These are phyloP conservation scores for Caenorhabditis latens DNA, from an alignment of 1,140 invertebrate genomes.

Conservation along the genomic window DNA sequence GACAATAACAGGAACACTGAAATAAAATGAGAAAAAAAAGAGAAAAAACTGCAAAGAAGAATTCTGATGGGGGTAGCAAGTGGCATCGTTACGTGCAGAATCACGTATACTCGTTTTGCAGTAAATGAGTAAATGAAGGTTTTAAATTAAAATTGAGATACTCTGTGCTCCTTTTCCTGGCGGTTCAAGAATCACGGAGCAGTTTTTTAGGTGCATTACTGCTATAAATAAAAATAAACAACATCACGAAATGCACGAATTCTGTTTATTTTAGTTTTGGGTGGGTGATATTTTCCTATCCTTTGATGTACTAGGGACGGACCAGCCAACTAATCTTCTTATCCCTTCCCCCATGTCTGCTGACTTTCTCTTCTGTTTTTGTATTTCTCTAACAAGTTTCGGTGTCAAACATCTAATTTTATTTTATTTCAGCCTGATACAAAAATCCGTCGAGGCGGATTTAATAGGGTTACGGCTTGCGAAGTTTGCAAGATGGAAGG, in stretches of 20 bases:
- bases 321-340: constrained; percentile 8
- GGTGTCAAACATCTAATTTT: no score
- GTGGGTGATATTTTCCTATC: no score
- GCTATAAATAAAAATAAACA: constrained; percentile 10
- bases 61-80: constrained; percentile 29
- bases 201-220: not conserved
- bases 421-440: no score
- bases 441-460: no score
- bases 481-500: no score
- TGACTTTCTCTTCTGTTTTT: not conserved
- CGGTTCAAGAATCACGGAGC: constrained; percentile 31
- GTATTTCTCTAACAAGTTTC: no score
- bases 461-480: no score
- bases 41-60: not conserved
- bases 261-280: not conserved
- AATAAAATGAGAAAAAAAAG: not conserved
- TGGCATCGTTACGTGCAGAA: constrained; percentile 54
- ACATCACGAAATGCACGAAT: constrained; percentile 11
- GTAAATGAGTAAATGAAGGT: constrained; percentile 22
- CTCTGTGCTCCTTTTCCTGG: constrained; percentile 1
- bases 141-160: constrained; percentile 40
- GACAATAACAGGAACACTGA: not conserved
- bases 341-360: not conserved
- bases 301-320: not conserved
- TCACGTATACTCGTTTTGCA: constrained; percentile 31